Percentiles rank a stretch among this genome's conserved stretches.
phyloP scores from a whole-genome alignment of 2,888 invertebrate genomes.

The Empis stercorea region DNA sequence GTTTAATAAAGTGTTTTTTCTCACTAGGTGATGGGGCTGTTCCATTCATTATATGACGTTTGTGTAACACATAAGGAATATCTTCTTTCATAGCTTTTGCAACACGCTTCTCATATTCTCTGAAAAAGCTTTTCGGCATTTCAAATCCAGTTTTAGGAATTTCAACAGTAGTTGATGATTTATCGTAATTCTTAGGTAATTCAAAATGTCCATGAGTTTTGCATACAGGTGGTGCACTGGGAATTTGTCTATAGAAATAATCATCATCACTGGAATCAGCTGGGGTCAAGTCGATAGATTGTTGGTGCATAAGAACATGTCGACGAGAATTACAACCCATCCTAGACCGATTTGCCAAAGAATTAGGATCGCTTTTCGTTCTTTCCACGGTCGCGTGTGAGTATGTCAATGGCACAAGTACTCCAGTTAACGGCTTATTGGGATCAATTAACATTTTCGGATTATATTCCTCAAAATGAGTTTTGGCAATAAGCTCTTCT shows the following conservation, averaged over 20 bases:
- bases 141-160: slow-evolving; percentile 54
- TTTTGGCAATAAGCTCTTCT: slow-evolving; percentile 51
- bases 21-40: slow-evolving; percentile 49
- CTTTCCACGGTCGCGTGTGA: slow-evolving; percentile 64
- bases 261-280: slow-evolving; percentile 78
- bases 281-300: slow-evolving; percentile 71
- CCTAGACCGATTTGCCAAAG: slow-evolving; percentile 56
- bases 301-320: slow-evolving; percentile 71
- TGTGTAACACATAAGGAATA: slow-evolving; percentile 74
- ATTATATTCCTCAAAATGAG: slow-evolving; percentile 58
- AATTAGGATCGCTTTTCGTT: slow-evolving; percentile 78
- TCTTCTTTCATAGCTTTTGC: slow-evolving; percentile 45
- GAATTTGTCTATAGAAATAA: slow-evolving; percentile 61
- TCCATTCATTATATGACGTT: slow-evolving; percentile 75
- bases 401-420: slow-evolving; percentile 43
- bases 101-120: slow-evolving; percentile 48
- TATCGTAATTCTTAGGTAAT: slow-evolving; percentile 41
- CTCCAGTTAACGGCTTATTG: slow-evolving; percentile 31
- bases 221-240: slow-evolving; percentile 58
- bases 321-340: slow-evolving; percentile 61
- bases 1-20: slow-evolving; percentile 40
- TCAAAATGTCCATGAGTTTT: slow-evolving; percentile 60
- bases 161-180: slow-evolving; percentile 36
- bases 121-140: slow-evolving; percentile 58
- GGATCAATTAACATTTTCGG: slow-evolving; percentile 46